Base-by-base conservation (phyloP, 1,140 invertebrate genomes). In the Mizuhopecten yessoensis region DNA sequence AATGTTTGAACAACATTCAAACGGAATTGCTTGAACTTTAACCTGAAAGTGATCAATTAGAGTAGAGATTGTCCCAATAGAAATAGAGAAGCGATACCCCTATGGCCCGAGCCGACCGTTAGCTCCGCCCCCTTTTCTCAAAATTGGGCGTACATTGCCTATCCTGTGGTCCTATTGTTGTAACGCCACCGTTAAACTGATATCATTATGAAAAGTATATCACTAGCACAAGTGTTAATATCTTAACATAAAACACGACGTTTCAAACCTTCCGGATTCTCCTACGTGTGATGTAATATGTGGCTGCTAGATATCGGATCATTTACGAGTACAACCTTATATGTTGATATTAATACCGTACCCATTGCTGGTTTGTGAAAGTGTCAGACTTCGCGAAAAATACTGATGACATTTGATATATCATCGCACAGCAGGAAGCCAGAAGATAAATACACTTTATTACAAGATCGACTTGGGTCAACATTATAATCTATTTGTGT, bases 1-100 rank as follows among this genome's bases (percentile, higher is more conserved):
- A 75, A 75, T 75, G 57, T 75, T 75, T 75, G 57, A 75, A 75
- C 57, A 75, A 75, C 57, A 75, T 75, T 75, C 57, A 75, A 75
- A 75, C 57, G 11, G 57, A 75, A 75, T 75, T 75, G n/a, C 57
- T 75, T 75, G 57, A 75, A 75, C 57, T 75, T 75, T 75, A 75
- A 75, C 57, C 57, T 75, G 57, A 75, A 75, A 75, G 57, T 75
- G 57, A 75, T 75, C 57, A 75, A 23, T 75, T 75, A 75, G 29
- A 75, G 1, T 29, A 75, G 15, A 75, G 57, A 75, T 75, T 75
- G 57, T 29, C 57, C 57, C 57, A 75, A 75, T 75, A 75, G 57
- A 75, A 75, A 75, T 23, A 75, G 57, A 75, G 57, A 29, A 75
- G 5, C 57, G 57, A 75, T 75, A 75, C 57, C 57, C 57, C n/a